Evolutionary conservation across 2,797 vertebrate genomes (phyloP).

Genomic region (Phalloptychus januarius): DNA sequence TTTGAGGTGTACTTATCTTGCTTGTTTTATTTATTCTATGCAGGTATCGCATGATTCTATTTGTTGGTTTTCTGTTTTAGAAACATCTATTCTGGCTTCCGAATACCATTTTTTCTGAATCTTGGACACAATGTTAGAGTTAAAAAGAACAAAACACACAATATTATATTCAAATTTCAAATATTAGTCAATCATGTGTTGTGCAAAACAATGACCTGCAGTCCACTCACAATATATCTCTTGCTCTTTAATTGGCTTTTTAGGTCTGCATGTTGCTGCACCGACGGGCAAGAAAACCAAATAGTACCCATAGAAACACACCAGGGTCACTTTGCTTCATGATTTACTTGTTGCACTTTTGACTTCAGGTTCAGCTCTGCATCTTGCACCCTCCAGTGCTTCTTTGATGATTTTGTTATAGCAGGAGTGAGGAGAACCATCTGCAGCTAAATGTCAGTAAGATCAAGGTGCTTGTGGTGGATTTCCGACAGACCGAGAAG

Average conservation of each 20-base stretch:
- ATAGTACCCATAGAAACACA: conserved; percentile 32
- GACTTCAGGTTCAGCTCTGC: conserved; percentile 57
- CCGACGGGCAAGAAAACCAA: conserved; percentile 28
- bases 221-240: neutral
- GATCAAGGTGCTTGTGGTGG: conserved; percentile 65
- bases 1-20: neutral
- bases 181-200: neutral
- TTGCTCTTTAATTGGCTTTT: conserved; percentile 28
- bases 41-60: neutral
- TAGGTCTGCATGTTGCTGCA: conserved; percentile 5
- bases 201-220: conserved; percentile 7
- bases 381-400: conserved; percentile 53
- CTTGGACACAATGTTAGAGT: neutral
- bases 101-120: neutral
- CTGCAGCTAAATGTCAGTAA: conserved; percentile 71
- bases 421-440: conserved; percentile 66
- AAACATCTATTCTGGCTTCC: neutral
- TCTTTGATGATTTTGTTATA: conserved; percentile 71
- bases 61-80: neutral
- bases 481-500: conserved; percentile 61
- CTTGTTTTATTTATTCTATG: neutral
- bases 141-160: neutral
- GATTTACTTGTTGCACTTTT: conserved; percentile 53
- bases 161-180: neutral
- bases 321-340: conserved; percentile 41